These are phyloP conservation scores for Apeira syringaria DNA, from an alignment of 2,888 invertebrate species.

Conservation along the genomic window DNA sequence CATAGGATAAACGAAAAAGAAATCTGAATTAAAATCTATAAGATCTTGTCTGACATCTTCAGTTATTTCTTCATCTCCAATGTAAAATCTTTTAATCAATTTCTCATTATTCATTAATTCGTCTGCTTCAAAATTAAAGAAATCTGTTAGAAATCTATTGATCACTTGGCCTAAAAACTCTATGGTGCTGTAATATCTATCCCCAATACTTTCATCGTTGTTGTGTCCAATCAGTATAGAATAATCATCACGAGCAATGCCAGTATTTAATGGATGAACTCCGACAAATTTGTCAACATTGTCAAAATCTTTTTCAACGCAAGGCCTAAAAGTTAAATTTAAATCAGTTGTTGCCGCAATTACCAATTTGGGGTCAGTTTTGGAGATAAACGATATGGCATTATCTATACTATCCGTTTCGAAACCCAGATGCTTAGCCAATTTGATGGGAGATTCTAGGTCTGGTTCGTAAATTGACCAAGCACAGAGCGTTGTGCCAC, in stretches of 20 bases:
- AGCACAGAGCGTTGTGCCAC: slow-evolving; percentile 22
- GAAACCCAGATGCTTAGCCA: slow-evolving; percentile 23
- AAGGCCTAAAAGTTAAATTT: too few species aligned
- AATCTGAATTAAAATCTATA: slow-evolving; percentile 40
- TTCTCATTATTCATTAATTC: too few species aligned
- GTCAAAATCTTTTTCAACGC: slow-evolving; percentile 25
- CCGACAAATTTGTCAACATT: slow-evolving; percentile 21
- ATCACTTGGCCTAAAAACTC: slow-evolving; percentile 21
- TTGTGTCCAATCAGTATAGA: slow-evolving; percentile 27
- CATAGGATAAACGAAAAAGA: too few species aligned
- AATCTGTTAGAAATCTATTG: too few species aligned
- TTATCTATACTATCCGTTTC: slow-evolving; percentile 19
- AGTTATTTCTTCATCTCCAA: slow-evolving; percentile 4
- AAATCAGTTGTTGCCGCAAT: too few species aligned
- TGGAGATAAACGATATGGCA: slow-evolving; percentile 19
- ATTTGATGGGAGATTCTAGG: slow-evolving; percentile 15
- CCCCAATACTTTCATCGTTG: slow-evolving; percentile 29
- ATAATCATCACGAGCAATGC: too few species aligned
- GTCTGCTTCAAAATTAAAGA: too few species aligned
- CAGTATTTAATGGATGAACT: too few species aligned
- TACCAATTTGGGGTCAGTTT: too few species aligned
- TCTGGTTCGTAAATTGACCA: slow-evolving; percentile 21
- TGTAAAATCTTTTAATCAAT: too few species aligned
- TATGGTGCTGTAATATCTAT: slow-evolving; percentile 13
- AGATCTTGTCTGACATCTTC: slow-evolving; percentile 12